Conservation (phyloP, 2,113 vertebrate genomes). For the Lichenostomus cassidix region DNA sequence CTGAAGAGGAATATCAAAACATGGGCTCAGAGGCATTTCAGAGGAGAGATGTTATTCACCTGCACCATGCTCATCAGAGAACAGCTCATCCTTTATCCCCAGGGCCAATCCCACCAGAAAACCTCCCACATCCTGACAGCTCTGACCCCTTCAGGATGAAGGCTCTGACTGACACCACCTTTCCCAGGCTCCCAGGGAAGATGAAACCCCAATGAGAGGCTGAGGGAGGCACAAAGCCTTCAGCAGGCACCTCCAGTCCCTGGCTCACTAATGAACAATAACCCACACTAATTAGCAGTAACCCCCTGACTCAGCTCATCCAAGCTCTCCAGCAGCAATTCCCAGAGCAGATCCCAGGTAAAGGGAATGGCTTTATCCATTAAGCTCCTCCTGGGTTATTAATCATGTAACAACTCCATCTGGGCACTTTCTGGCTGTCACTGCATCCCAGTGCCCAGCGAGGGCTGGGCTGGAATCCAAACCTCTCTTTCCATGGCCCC, state of each 20-base stretch:
- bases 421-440: not conserved
- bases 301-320: not conserved
- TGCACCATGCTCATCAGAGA: not conserved
- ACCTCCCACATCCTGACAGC: not conserved
- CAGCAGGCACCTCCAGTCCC: not conserved
- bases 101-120: not conserved
- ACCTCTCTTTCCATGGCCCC: not conserved
- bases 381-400: not conserved
- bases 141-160: not conserved
- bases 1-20: not conserved
- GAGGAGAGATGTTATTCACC: not conserved
- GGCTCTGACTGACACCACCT: not conserved
- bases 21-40: not conserved
- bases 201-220: not conserved
- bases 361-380: not conserved
- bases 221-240: not conserved
- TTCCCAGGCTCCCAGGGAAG: not conserved
- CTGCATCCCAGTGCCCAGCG: rapidly evolving
- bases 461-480: not conserved
- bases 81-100: not conserved
- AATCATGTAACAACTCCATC: not conserved
- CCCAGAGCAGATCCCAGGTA: not conserved
- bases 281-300: not conserved
- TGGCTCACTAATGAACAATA: not conserved
- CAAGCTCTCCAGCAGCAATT: not conserved